These are phyloP conservation scores for Drosophila grimshawi DNA, from an alignment of 1,140 invertebrate species.

Conservation along the genomic window DNA sequence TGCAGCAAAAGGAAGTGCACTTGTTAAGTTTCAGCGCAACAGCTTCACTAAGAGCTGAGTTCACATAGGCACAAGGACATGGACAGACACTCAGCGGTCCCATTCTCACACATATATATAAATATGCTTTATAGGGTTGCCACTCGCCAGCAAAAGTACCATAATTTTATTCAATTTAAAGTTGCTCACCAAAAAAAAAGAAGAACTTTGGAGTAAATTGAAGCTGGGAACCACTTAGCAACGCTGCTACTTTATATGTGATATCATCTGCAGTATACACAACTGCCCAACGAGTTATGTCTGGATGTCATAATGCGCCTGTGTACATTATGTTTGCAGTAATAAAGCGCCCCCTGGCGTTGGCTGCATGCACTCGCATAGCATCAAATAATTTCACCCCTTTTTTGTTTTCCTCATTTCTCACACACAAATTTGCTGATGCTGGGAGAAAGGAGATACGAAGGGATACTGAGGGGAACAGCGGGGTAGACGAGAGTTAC, in stretches of 20 bases:
- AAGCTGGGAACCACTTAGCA: constrained; percentile 13
- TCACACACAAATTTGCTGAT: constrained; percentile 42
- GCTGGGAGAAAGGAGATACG: background rate
- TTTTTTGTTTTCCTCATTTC: constrained; percentile 32
- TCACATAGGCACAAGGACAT: background rate
- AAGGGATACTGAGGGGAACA: background rate
- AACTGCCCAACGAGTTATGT: background rate
- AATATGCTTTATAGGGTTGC: background rate
- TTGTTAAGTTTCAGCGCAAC: background rate
- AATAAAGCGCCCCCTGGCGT: constrained; percentile 46
- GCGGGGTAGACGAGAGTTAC: constrained; percentile 33
- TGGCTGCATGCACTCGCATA: constrained; percentile 58
- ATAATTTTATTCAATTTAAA: background rate
- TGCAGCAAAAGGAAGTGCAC: too few relatives aligned
- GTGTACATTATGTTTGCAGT: constrained; percentile 22
- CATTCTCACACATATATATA: too few relatives aligned
- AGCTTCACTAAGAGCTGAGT: background rate
- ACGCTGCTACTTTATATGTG: background rate
- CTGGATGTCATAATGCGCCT: constrained; percentile 23
- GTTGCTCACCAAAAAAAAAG: background rate
- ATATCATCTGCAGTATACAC: background rate
- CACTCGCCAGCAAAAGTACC: background rate
- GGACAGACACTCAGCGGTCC: background rate
- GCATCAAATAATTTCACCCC: constrained; percentile 58
- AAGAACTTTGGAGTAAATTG: constrained; percentile 1